Conservation (phyloP, 2,888 invertebrate genomes). For the Lasioglossum malachurum region DNA sequence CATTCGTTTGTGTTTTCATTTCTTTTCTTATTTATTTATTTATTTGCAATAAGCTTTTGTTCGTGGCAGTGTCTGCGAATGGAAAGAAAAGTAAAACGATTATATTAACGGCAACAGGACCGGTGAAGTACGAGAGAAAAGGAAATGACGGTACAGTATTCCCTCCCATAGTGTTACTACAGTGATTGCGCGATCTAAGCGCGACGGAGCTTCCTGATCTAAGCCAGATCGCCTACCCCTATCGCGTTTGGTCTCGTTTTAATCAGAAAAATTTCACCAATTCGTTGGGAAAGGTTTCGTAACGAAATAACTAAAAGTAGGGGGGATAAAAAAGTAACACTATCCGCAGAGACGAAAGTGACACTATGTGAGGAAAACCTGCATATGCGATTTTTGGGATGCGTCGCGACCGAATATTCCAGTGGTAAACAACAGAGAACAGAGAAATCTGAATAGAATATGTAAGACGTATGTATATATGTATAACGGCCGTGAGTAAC, state of each 20-base stretch:
- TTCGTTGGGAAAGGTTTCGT: too few species aligned
- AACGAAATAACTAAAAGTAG: too few species aligned
- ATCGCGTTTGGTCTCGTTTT: too few species aligned
- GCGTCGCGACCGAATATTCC: background rate
- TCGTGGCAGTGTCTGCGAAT: constrained; percentile 83
- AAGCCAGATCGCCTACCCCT: too few species aligned
- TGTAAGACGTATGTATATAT: background rate
- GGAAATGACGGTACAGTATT: background rate
- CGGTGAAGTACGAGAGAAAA: background rate
- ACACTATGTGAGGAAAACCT: too few species aligned
- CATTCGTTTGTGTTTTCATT: constrained; percentile 59
- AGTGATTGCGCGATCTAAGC: too few species aligned
- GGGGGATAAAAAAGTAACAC: too few species aligned
- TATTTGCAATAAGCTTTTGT: constrained; percentile 82
- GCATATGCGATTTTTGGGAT: constrained; percentile 3
- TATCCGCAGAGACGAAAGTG: too few species aligned
- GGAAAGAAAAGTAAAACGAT: constrained; percentile 3
- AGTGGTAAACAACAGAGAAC: constrained; percentile 9
- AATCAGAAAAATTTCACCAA: too few species aligned
- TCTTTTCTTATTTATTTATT: constrained; percentile 38
- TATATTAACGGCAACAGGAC: background rate
- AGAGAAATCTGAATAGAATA: background rate
- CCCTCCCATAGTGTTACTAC: too few species aligned
- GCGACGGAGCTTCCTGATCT: too few species aligned
- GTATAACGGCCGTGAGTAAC: background rate